Base-by-base conservation (phyloP, 2,888 invertebrate genomes). In the Synanthedon vespiformis region DNA sequence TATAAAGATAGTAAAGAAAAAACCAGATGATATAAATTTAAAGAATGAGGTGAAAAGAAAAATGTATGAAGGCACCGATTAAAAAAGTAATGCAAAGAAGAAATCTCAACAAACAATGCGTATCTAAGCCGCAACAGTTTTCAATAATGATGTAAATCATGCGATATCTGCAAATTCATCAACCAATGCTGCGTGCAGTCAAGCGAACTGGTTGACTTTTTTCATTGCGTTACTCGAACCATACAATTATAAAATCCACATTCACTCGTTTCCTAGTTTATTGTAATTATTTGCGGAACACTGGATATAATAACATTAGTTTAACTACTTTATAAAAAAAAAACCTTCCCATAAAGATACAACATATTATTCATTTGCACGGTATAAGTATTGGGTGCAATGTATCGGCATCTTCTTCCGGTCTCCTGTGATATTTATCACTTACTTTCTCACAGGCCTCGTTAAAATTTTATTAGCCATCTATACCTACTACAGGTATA, bases 131-230 rank as follows among this genome's bases (percentile, higher is more conserved):
- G 13, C 44, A 44, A 44, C 14, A 44, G 44, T 13, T 44, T 55
- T 58, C 48, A 55, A 53, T 54, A 60, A 53, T 57, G 54, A 52
- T 55, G 58, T 58, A 59, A 59, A 59, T 61, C 61, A 56, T 54
- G 52, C 44, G 64, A 70, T 70, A 71, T 66, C 71, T 65, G 59
- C 62, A 65, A 65, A 68, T 67, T 65, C 64, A 68, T 70, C 65
- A 70, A 67, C 56, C 53, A 56, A 58, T 56, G 57, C 55, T 55
- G 58, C 65, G 66, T 64, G 72, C 67, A 67, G 65, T 61, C 65
- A 59, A 63, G 63, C 65, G 62, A 65, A 58, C 58, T 59, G 61
- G 57, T 62, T 64, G 62, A 54, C 59, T 72, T 80, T 80, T 78
- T 70, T 67, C 61, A 58, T 65, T 67, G 67, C 69, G 67, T 67